phyloP scores from a whole-genome alignment of 1,140 invertebrate genomes.

The Himalopsyche phryganea region DNA sequence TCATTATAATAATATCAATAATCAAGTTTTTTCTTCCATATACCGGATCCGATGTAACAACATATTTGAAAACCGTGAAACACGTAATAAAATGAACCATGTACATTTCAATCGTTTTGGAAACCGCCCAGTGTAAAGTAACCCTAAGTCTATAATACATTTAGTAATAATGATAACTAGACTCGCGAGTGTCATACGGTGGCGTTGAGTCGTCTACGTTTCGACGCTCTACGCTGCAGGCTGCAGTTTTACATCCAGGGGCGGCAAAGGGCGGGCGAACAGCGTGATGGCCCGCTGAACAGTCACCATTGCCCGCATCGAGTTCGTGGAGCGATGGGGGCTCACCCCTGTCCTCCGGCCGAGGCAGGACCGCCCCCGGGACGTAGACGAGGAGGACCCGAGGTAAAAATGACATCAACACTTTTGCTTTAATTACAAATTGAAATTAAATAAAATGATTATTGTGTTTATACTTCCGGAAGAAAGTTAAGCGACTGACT shows the following conservation, averaged over 20 bases:
- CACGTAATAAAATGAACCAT: too few relatives aligned
- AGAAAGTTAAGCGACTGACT: too few relatives aligned
- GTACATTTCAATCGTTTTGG: too few relatives aligned
- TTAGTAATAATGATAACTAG: constrained; percentile 19
- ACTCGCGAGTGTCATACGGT: constrained; percentile 10
- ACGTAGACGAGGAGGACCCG: constrained; percentile 66
- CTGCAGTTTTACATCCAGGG: constrained; percentile 20
- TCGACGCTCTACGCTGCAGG: constrained; percentile 35
- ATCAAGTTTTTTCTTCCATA: too few relatives aligned
- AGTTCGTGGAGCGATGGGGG: constrained; percentile 93
- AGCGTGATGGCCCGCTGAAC: constrained; percentile 35
- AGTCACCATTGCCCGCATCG: constrained; percentile 91
- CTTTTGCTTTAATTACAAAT: too few relatives aligned
- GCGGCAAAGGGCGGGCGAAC: constrained; percentile 30
- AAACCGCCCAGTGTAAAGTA: too few relatives aligned
- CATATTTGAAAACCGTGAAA: too few relatives aligned
- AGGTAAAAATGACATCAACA: constrained; percentile 49
- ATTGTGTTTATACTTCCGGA: too few relatives aligned
- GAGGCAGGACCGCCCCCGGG: constrained; percentile 85
- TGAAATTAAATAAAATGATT: too few relatives aligned
- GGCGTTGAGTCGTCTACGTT: constrained; percentile 12
- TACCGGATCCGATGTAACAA: too few relatives aligned
- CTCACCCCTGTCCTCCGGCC: constrained; percentile 91
- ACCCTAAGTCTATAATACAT: too few relatives aligned
- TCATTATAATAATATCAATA: too few relatives aligned